Evolutionary conservation across 2,113 vertebrate species (phyloP).

Genomic region (Natator depressus): DNA sequence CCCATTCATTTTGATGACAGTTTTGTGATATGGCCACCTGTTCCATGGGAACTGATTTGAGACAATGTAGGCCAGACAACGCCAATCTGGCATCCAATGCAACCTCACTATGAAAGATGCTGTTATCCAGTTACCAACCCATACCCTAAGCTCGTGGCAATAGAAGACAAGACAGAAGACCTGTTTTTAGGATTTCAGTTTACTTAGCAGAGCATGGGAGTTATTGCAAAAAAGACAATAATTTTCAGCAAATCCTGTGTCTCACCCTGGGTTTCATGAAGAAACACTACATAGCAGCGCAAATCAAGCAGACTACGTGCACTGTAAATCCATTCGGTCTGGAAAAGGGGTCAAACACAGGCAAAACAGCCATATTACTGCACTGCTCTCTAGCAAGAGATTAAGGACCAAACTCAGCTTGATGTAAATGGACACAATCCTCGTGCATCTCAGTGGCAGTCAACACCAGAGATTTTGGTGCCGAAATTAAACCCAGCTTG

Average conservation of each 20-base stretch:
- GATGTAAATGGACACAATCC: accelerated
- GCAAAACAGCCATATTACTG: accelerated
- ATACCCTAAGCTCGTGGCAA: background rate
- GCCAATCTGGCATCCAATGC: background rate
- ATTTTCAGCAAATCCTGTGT: background rate
- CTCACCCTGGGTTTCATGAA: background rate
- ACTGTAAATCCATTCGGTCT: accelerated
- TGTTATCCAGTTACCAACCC: background rate
- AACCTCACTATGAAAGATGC: background rate
- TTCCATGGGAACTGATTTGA: accelerated
- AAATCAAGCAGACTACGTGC: background rate
- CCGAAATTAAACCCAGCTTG: background rate
- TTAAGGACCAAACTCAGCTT: too few species aligned
- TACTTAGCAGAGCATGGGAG: background rate
- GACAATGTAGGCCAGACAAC: accelerated
- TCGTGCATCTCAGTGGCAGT: accelerated
- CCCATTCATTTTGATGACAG: background rate
- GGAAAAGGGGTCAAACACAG: background rate
- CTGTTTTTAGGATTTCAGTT: slow-evolving; percentile 18
- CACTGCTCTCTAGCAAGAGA: background rate
- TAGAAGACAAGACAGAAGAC: background rate
- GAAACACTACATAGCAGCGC: background rate
- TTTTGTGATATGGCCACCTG: accelerated
- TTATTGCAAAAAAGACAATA: background rate
- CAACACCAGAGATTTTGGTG: background rate